These are phyloP conservation scores for Acrobasis consociella DNA, from an alignment of 2,888 invertebrate genomes.

Conservation along the genomic window DNA sequence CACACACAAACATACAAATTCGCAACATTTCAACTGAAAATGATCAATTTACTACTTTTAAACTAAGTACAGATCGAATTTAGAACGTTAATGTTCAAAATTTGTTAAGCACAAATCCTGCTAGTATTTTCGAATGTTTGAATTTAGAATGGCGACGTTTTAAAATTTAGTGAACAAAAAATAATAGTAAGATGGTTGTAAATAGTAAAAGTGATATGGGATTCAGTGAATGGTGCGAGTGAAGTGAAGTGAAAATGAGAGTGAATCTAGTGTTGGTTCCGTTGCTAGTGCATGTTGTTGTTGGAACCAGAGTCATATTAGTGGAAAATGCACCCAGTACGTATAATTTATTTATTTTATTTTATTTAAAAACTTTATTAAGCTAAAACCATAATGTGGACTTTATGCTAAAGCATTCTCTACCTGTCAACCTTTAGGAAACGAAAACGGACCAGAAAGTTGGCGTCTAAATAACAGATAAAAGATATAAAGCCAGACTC, in stretches of 20 bases:
- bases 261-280: conserved; percentile 56
- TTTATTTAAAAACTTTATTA: too few relatives aligned
- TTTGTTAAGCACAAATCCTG: neutral
- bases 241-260: conserved; percentile 65
- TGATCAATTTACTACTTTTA: conserved; percentile 10
- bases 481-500: too few relatives aligned
- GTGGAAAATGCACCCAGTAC: conserved; percentile 78
- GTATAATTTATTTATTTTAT: conserved; percentile 40
- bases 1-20: conserved; percentile 31
- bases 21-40: conserved; percentile 14
- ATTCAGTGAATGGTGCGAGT: conserved; percentile 49
- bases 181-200: conserved; percentile 25
- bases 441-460: too few relatives aligned
- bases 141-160: conserved; percentile 3
- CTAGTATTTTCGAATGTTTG: neutral
- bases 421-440: too few relatives aligned
- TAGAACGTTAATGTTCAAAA: neutral
- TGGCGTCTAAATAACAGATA: too few relatives aligned
- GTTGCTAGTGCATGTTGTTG: conserved; percentile 49
- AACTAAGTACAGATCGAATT: neutral
- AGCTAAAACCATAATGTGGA: too few relatives aligned
- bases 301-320: conserved; percentile 68
- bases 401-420: too few relatives aligned
- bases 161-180: neutral
- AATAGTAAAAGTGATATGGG: conserved; percentile 37